Base-by-base conservation (phyloP, 2,888 invertebrate species). In the Spatulosminthurus flaviceps region DNA sequence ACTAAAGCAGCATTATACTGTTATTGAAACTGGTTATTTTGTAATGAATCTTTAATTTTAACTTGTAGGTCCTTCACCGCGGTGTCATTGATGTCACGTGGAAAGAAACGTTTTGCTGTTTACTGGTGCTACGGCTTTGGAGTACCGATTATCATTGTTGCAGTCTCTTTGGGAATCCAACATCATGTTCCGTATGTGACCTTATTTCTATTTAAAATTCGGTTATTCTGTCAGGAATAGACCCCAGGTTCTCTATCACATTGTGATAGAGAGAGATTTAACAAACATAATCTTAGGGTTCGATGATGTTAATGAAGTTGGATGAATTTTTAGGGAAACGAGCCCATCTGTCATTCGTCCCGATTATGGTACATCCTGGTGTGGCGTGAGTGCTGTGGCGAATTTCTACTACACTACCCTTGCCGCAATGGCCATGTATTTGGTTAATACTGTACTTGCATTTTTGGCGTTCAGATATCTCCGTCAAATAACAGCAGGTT, bases 91-190 rank as follows among this genome's bases (percentile, higher is more conserved):
- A 19, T 66, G 26, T 43, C 66, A 5, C 21, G 64, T 41, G 67
- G 67, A n/a, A 24, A 22, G 26, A 76, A 67, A 34, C 21, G 43
- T 1, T 76, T 66, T 28, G 9, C 29, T 11, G 0, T 76, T 2
- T 76, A 76, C 43, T 76, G 67, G 24, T 1, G 5, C 1, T 42
- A 34, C 42, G 76, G 76, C 5, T 76, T 76, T 42, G 76, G 76
- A n/a, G 5, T 67, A 11, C 76, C 76, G 1, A 42, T 41, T 11
- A 5, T 67, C 19, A 24, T 76, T 2, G 51, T 51, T 2, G 51
- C 19, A 2, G n/a, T 51, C 4, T 51, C 51, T 19, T n/a, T 51
- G 16, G 51, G 19, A n/a, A 51, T 51, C 16, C 19, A 51, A 51
- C 51, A 51, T 51, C 51, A 51, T 51, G 51, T 19, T n/a, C 51